Conservation (phyloP, 37 sponge, comb jelly and placozoan species). For the Chondrosia reniformis region DNA sequence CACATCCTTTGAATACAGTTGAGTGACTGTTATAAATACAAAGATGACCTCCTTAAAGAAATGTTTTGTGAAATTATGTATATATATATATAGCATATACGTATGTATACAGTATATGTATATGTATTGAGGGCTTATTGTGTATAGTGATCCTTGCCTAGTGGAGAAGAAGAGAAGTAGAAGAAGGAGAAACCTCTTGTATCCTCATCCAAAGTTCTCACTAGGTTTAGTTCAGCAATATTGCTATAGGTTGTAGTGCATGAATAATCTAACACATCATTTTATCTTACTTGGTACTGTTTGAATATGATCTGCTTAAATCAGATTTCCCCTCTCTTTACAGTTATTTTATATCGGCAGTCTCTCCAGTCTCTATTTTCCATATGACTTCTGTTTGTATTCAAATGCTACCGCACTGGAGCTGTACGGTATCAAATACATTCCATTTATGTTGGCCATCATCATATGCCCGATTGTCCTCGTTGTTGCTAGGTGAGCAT, state of each 20-base stretch:
- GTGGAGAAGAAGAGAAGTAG: too few relatives aligned
- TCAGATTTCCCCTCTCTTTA: too few relatives aligned
- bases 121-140: too few relatives aligned
- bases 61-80: not conserved
- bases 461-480: conserved; percentile 21
- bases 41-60: not conserved
- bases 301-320: too few relatives aligned
- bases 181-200: too few relatives aligned
- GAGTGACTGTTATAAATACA: too few relatives aligned
- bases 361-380: conserved; percentile 58
- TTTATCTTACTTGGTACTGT: too few relatives aligned
- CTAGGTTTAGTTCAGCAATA: too few relatives aligned
- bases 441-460: conserved; percentile 38
- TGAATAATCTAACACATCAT: too few relatives aligned
- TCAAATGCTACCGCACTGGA: conserved; percentile 36
- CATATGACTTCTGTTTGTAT: conserved; percentile 82
- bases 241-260: too few relatives aligned
- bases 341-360: conserved; percentile 67
- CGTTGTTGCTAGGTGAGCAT: conserved; percentile 25
- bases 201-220: too few relatives aligned
- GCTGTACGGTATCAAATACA: conserved; percentile 54
- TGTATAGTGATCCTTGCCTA: too few relatives aligned
- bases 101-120: not conserved
- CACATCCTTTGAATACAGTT: not conserved
- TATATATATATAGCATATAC: not conserved